Evolutionary conservation across 2,888 invertebrate genomes (phyloP).

Genomic region (Pemphredon lugubris): DNA sequence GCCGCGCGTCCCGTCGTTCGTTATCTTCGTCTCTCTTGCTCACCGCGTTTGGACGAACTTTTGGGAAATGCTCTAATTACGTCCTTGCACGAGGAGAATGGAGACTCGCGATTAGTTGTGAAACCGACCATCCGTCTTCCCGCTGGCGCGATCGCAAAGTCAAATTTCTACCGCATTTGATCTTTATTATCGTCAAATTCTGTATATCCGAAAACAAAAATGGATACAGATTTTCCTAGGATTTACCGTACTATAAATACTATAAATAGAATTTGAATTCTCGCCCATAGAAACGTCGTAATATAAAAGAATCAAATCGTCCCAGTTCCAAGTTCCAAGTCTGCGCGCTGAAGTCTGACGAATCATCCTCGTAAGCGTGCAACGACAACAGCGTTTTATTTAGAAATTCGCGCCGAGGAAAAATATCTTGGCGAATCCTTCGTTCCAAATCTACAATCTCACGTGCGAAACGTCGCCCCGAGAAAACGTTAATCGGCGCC

Average conservation of each 20-base stretch:
- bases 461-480: background rate
- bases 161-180: slow-evolving; percentile 31
- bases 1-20: slow-evolving; percentile 31
- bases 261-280: too few relatives aligned
- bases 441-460: too few relatives aligned
- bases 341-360: too few relatives aligned
- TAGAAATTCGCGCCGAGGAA: too few relatives aligned
- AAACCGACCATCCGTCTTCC: slow-evolving; percentile 50
- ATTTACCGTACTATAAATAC: background rate
- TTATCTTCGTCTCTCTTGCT: slow-evolving; percentile 15
- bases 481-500: slow-evolving; percentile 20
- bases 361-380: too few relatives aligned
- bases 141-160: slow-evolving; percentile 19
- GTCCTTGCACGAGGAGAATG: slow-evolving; percentile 55
- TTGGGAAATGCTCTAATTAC: slow-evolving; percentile 61
- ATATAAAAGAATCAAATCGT: too few relatives aligned
- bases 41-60: slow-evolving; percentile 44
- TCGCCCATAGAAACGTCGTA: too few relatives aligned
- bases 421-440: too few relatives aligned
- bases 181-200: slow-evolving; percentile 16
- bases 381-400: background rate
- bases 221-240: background rate
- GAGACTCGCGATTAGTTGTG: slow-evolving; percentile 57
- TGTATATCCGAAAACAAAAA: background rate
- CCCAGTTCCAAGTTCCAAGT: too few relatives aligned